A percentile compares a stretch with the other conserved stretches of the same genome.
phyloP scores from a whole-genome alignment of 2,888 invertebrate genomes.

The Diarsia rubi region DNA sequence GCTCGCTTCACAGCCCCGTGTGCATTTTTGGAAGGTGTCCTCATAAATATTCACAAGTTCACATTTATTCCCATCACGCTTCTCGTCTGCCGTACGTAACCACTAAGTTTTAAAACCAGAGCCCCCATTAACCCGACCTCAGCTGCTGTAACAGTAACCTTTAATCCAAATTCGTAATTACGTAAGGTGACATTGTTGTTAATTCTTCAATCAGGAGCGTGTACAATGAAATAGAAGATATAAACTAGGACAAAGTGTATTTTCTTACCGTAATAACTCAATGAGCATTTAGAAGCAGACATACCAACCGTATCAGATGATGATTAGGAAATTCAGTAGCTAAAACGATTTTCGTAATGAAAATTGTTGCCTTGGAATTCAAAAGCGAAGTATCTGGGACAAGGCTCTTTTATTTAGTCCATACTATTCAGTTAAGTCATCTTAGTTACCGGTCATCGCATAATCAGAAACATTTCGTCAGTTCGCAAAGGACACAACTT shows the following conservation, averaged over 20 bases:
- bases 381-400: neutral
- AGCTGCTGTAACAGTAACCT: slow-evolving; percentile 35
- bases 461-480: slow-evolving; percentile 16
- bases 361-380: slow-evolving; percentile 17
- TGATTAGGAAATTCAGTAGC: slow-evolving; percentile 4
- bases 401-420: neutral
- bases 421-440: neutral
- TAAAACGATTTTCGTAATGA: slow-evolving; percentile 20
- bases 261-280: slow-evolving; percentile 13
- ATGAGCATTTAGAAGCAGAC: neutral
- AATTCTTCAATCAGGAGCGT: slow-evolving; percentile 22
- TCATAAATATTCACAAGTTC: slow-evolving; percentile 78
- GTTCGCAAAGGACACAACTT: slow-evolving; percentile 20
- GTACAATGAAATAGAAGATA: neutral
- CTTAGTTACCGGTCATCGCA: neutral
- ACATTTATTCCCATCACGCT: slow-evolving; percentile 64
- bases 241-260: neutral
- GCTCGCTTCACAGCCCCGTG: slow-evolving; percentile 60
- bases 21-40: slow-evolving; percentile 76
- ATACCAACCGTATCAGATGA: neutral
- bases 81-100: slow-evolving; percentile 48
- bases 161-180: slow-evolving; percentile 48
- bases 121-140: slow-evolving; percentile 45
- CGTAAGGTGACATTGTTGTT: slow-evolving; percentile 27
- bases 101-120: slow-evolving; percentile 60